phyloP scores from a whole-genome alignment of 2,113 vertebrate species.

The Onychostruthus taczanowskii region DNA sequence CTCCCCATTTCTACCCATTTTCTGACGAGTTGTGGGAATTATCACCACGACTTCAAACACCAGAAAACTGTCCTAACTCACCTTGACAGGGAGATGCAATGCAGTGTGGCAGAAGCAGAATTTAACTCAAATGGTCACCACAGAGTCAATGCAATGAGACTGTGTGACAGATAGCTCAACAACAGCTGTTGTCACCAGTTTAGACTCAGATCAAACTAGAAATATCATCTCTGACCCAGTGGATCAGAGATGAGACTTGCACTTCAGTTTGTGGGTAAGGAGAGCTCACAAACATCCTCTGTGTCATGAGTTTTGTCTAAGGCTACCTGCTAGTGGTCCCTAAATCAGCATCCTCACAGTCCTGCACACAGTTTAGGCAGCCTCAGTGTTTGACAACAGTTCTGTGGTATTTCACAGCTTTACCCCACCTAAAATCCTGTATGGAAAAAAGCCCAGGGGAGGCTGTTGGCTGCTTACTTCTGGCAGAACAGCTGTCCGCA shows the following conservation, averaged over 20 bases:
- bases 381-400: neutral
- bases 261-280: neutral
- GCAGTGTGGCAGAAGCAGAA: neutral
- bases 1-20: neutral
- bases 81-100: neutral
- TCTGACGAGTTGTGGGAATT: neutral
- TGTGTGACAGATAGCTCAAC: neutral
- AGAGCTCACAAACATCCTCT: neutral
- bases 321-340: neutral
- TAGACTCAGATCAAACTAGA: neutral
- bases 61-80: neutral
- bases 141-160: neutral
- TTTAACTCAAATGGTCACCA: neutral
- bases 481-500: conserved; percentile 99
- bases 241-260: neutral
- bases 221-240: neutral
- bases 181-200: neutral
- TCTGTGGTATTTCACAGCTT: neutral
- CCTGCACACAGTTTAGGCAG: neutral
- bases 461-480: conserved; percentile 80
- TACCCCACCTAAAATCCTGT: neutral
- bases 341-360: neutral
- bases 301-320: neutral
- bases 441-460: neutral
- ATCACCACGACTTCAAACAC: neutral